phyloP scores from a whole-genome alignment of 53 echinoderm and acorn worm species.

The Holothuria scabra region DNA sequence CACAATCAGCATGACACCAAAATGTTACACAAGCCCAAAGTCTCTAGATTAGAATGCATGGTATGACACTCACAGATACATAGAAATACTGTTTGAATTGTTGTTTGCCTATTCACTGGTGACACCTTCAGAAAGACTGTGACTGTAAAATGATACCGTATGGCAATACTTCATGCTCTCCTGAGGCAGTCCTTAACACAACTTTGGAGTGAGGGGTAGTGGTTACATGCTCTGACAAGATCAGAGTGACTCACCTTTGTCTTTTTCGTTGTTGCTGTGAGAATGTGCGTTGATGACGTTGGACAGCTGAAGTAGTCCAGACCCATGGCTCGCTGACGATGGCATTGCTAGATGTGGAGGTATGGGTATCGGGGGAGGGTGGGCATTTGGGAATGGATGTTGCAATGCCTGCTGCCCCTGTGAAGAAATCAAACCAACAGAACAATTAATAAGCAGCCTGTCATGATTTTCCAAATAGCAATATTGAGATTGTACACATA shows the following conservation, averaged over 20 bases:
- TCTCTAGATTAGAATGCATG: not conserved
- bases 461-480: too few species aligned
- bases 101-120: not conserved
- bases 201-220: too few species aligned
- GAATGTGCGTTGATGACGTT: conserved; percentile 73
- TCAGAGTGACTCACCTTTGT: conserved; percentile 55
- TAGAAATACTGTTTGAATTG: not conserved
- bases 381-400: conserved; percentile 97
- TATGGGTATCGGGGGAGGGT: conserved; percentile 97
- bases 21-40: too few species aligned
- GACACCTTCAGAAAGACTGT: not conserved
- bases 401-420: conserved; percentile 66
- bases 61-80: conserved; percentile 5
- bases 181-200: too few species aligned
- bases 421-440: not conserved
- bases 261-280: conserved; percentile 80
- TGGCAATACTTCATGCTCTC: too few species aligned
- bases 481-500: too few species aligned
- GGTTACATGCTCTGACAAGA: not conserved
- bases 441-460: too few species aligned
- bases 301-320: conserved; percentile 86
- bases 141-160: too few species aligned
- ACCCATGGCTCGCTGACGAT: conserved; percentile 70
- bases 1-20: too few species aligned
- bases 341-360: conserved; percentile 90